Conservation (phyloP, 2,888 invertebrate genomes). For the Zaprionus bogoriensis region DNA sequence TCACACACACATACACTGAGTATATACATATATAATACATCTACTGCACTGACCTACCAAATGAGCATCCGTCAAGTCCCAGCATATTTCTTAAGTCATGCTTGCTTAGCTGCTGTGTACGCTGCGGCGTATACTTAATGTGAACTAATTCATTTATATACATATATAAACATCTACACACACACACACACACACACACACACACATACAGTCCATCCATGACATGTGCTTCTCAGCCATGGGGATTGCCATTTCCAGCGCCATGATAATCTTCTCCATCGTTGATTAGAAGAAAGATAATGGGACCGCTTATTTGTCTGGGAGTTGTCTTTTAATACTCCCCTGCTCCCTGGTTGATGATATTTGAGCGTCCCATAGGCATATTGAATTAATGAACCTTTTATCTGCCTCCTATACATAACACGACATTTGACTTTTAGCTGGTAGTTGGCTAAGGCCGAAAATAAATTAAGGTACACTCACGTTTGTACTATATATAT, state of each 20-base stretch:
- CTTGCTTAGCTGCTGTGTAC: conserved; percentile 44
- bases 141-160: conserved; percentile 72
- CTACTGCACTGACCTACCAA: conserved; percentile 5
- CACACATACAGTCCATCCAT: conserved; percentile 22
- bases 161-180: conserved; percentile 21
- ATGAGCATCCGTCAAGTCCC: conserved; percentile 35
- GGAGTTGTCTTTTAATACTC: neutral
- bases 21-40: neutral
- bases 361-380: conserved; percentile 42
- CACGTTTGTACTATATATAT: neutral
- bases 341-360: conserved; percentile 40
- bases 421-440: neutral
- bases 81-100: conserved; percentile 62
- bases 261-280: conserved; percentile 38
- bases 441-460: neutral
- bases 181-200: conserved; percentile 21
- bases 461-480: neutral
- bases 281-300: conserved; percentile 58
- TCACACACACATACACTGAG: neutral
- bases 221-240: conserved; percentile 15
- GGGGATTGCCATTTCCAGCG: conserved; percentile 24
- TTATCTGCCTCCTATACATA: conserved; percentile 16
- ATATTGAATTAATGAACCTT: conserved; percentile 64
- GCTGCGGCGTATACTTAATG: conserved; percentile 70
- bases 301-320: conserved; percentile 37